These are phyloP conservation scores for Zeuzera pyrina DNA, from an alignment of 2,888 invertebrate genomes.

Conservation along the genomic window DNA sequence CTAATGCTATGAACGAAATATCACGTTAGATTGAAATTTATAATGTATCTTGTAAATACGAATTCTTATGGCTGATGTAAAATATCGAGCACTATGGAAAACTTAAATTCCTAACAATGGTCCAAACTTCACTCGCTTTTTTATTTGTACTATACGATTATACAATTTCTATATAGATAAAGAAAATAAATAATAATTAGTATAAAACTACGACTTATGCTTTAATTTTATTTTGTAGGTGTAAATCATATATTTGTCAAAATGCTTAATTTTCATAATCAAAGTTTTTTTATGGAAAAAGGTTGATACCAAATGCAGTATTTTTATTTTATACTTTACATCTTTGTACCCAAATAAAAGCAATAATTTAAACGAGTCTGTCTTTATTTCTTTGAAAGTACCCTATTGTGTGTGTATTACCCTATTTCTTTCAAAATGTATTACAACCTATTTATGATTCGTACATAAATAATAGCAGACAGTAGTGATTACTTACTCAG, in stretches of 20 bases:
- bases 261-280: conserved; percentile 70
- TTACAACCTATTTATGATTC: too few species aligned
- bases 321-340: conserved; percentile 71
- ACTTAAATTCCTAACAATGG: conserved; percentile 70
- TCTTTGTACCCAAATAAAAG: conserved; percentile 70
- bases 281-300: conserved; percentile 61
- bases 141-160: conserved; percentile 69
- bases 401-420: conserved; percentile 11
- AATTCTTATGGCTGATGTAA: conserved; percentile 57
- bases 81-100: conserved; percentile 65
- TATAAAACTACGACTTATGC: conserved; percentile 58
- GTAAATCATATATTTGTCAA: conserved; percentile 63
- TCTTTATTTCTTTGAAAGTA: conserved; percentile 21
- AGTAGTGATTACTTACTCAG: too few species aligned
- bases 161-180: conserved; percentile 69
- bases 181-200: conserved; percentile 49
- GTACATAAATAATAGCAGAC: too few species aligned
- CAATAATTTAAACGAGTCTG: conserved; percentile 47
- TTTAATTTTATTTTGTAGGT: conserved; percentile 66
- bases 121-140: conserved; percentile 71
- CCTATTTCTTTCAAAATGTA: too few species aligned
- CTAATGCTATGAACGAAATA: conserved; percentile 52
- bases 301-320: conserved; percentile 72
- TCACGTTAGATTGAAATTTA: conserved; percentile 51
- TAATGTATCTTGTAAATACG: conserved; percentile 61